Base-by-base conservation (phyloP, 2,797 vertebrate genomes). In the Sebastes trivittatus region DNA sequence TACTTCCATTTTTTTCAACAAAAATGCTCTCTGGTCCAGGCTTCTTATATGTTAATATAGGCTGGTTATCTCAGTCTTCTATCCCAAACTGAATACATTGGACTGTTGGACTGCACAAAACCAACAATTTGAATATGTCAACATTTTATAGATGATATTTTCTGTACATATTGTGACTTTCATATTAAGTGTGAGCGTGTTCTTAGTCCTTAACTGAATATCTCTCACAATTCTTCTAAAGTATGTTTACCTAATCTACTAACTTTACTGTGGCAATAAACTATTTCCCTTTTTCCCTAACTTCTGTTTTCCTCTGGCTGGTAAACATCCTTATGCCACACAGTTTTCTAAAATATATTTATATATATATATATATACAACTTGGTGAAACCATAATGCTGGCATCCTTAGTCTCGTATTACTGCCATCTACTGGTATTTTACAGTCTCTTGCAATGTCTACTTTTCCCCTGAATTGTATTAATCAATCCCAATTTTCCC, bases 371-470 rank as follows among this genome's bases (percentile, higher is more conserved):
- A 4, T 25, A 25, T 25, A 25, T 25, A 25, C 1, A 34, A 27
- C n/a, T 36, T 58, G n/a, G 20, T 46, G 14, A 13, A 52, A 8
- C 9, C 52, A 22, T n/a, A 55, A 11, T 5, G n/a, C 18, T 38
- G 9, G 2, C 6, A 34, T 42, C 20, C 7, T n/a, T 6, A n/a
- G 49, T 52, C 14, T 55, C 20, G 7, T 13, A 38, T 49, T 36
- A 56, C 68, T 74, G 82, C 79, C 54, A 78, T 59, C 83, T 88
- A 62, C 11, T 84, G 86, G 77, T 30, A 1, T 5, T 66, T 36
- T 23, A 58, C 6, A 27, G 42, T 62, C n/a, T 62, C n/a, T 38
- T 54, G 7, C 22, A n/a, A 18, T 42, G 20, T 34, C 9, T 42
- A 3, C 27, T 10, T 13, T 29, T 6, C 5, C 4, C 9, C 14